Percentiles rank a stretch among this genome's conserved stretches.
Evolutionary conservation across 1,140 invertebrate genomes (phyloP).

Genomic region (Adelges cooleyi): DNA sequence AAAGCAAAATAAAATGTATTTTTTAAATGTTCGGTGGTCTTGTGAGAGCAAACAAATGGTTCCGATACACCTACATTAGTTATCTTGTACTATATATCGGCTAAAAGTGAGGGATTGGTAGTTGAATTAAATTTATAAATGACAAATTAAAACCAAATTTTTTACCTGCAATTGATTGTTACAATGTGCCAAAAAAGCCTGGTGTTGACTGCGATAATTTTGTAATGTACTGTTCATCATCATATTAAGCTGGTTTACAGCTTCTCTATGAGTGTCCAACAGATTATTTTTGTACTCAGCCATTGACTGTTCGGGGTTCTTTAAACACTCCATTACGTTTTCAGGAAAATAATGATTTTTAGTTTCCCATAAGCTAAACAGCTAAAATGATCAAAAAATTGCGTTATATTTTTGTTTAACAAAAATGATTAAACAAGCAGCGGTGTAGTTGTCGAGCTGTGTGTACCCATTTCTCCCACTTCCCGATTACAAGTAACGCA

Average conservation of each 20-base stretch:
- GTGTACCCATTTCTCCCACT: too few species aligned
- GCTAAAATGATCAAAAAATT: slow-evolving; percentile 36
- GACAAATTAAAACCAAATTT: not conserved
- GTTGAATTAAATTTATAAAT: not conserved
- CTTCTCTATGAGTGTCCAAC: slow-evolving; percentile 60
- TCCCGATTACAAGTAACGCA: not conserved
- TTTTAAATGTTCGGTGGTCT: not conserved
- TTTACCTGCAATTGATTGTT: slow-evolving; percentile 68
- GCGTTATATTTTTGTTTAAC: not conserved
- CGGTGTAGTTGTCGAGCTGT: too few species aligned
- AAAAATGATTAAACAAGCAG: not conserved
- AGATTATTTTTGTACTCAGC: slow-evolving; percentile 73
- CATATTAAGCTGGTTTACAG: slow-evolving; percentile 61
- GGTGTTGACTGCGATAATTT: slow-evolving; percentile 83
- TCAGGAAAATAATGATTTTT: slow-evolving; percentile 87
- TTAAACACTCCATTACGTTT: slow-evolving; percentile 71
- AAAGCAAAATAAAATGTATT: not conserved
- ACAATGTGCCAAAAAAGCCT: slow-evolving; percentile 85
- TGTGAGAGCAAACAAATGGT: not conserved
- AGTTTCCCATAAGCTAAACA: slow-evolving; percentile 88
- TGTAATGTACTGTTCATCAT: slow-evolving; percentile 65
- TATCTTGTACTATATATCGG: too few species aligned
- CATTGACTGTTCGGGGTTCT: slow-evolving; percentile 63
- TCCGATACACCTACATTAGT: not conserved
- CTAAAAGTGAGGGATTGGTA: too few species aligned